Evolutionary conservation across 2,888 invertebrate species (phyloP).

Genomic region (Scrobipalpa atriplicella): DNA sequence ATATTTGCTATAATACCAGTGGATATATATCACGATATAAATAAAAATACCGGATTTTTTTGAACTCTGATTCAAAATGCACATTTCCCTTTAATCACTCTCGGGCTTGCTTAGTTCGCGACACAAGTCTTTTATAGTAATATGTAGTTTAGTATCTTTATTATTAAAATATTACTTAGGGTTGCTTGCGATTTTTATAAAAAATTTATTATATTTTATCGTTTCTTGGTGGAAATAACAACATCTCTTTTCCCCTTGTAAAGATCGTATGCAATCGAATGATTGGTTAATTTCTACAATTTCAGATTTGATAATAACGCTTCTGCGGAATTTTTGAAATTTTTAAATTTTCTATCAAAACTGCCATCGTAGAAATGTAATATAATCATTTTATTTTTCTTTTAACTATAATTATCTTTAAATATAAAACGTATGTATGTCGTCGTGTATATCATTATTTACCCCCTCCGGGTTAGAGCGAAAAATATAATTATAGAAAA

Average conservation of each 20-base stretch:
- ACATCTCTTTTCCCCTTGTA: conserved; percentile 17
- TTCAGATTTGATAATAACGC: conserved; percentile 62
- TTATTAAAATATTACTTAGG: conserved; percentile 28
- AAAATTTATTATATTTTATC: neutral
- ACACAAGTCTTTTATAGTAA: conserved; percentile 48
- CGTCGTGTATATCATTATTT: conserved; percentile 72
- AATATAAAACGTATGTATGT: conserved; percentile 59
- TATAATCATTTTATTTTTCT: conserved; percentile 43
- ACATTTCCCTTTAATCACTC: conserved; percentile 44
- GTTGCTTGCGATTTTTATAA: conserved; percentile 25
- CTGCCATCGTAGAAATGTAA: conserved; percentile 58
- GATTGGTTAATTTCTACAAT: conserved; percentile 55
- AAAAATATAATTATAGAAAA: conserved; percentile 50
- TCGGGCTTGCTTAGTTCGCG: conserved; percentile 44
- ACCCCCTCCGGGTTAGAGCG: conserved; percentile 73
- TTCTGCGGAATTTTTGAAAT: conserved; percentile 26
- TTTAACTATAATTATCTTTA: conserved; percentile 58
- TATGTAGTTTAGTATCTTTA: conserved; percentile 44
- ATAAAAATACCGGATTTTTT: no score
- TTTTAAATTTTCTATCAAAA: conserved; percentile 47
- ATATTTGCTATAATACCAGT: no score
- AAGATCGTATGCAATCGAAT: conserved; percentile 17
- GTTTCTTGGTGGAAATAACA: neutral
- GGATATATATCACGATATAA: no score
- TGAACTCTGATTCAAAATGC: no score